phyloP scores from a whole-genome alignment of 64 coral and sea anemone species.

The Orbicella faveolata region DNA sequence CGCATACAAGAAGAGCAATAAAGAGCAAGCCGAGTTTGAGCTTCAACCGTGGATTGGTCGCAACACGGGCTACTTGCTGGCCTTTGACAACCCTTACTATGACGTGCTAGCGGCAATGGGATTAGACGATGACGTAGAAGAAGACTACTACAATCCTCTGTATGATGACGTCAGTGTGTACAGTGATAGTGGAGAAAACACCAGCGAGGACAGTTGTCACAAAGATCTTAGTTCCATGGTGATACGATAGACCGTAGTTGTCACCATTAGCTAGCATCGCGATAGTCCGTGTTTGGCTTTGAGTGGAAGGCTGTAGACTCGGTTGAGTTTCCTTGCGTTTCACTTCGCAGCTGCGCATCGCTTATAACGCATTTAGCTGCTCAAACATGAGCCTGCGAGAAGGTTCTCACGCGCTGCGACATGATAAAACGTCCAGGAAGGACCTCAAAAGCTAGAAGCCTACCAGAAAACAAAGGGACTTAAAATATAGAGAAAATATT shows the following conservation, averaged over 20 bases:
- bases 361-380: background rate
- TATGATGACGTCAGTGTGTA: conserved; percentile 92
- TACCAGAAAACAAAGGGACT: background rate
- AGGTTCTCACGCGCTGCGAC: no score
- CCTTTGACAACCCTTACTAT: conserved; percentile 98
- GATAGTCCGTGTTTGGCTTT: background rate
- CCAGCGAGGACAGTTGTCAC: conserved; percentile 79
- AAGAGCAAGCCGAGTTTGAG: conserved; percentile 86
- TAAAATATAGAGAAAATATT: background rate
- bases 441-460: background rate
- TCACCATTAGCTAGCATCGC: background rate
- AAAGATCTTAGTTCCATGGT: conserved; percentile 73
- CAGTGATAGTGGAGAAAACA: conserved; percentile 86
- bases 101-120: conserved; percentile 96
- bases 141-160: conserved; percentile 87
- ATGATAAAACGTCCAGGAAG: background rate
- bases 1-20: conserved; percentile 59
- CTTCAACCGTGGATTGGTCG: conserved; percentile 82
- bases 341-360: background rate
- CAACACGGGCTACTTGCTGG: conserved; percentile 77
- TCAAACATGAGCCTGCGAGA: background rate
- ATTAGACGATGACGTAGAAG: conserved; percentile 94
- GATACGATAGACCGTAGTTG: background rate
- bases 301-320: no score
- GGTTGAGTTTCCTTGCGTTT: background rate